phyloP scores from a whole-genome alignment of 1,140 invertebrate genomes.

The Zaprionus capensis region DNA sequence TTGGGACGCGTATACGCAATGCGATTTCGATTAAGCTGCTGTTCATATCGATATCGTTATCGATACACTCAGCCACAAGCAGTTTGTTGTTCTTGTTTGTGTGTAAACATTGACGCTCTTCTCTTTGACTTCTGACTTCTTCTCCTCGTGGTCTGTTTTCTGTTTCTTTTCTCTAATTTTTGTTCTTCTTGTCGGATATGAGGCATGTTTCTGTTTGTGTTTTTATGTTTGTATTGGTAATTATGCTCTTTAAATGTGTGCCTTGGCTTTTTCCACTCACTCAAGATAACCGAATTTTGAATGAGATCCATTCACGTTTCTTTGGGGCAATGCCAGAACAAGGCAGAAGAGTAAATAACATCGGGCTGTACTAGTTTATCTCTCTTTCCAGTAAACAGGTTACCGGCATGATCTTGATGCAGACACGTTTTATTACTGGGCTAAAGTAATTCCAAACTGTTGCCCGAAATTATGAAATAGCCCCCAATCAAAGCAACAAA shows the following conservation, averaged over 20 bases:
- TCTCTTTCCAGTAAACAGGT: slow-evolving; percentile 33
- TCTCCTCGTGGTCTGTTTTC: not conserved
- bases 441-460: slow-evolving; percentile 36
- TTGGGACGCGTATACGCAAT: slow-evolving; percentile 49
- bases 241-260: slow-evolving; percentile 43
- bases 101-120: slow-evolving; percentile 1
- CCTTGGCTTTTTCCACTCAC: slow-evolving; percentile 75
- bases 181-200: slow-evolving; percentile 15
- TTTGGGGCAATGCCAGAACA: slow-evolving; percentile 25
- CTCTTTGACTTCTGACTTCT: not conserved
- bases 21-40: slow-evolving; percentile 21
- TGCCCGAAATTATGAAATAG: slow-evolving; percentile 62
- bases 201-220: slow-evolving; percentile 21
- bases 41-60: slow-evolving; percentile 24
- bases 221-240: slow-evolving; percentile 46
- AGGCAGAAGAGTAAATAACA: slow-evolving; percentile 21
- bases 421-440: not conserved
- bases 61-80: not conserved
- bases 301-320: slow-evolving; percentile 67
- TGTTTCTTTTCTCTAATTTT: slow-evolving; percentile 19
- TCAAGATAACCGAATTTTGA: slow-evolving; percentile 63
- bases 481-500: slow-evolving; percentile 13
- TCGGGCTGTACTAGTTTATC: not conserved
- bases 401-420: slow-evolving; percentile 27
- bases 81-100: slow-evolving; percentile 17